A percentile compares a stretch with the other conserved stretches of the same genome.
Conservation (phyloP, 2,113 vertebrate species). For the Triplophysa rosa region DNA sequence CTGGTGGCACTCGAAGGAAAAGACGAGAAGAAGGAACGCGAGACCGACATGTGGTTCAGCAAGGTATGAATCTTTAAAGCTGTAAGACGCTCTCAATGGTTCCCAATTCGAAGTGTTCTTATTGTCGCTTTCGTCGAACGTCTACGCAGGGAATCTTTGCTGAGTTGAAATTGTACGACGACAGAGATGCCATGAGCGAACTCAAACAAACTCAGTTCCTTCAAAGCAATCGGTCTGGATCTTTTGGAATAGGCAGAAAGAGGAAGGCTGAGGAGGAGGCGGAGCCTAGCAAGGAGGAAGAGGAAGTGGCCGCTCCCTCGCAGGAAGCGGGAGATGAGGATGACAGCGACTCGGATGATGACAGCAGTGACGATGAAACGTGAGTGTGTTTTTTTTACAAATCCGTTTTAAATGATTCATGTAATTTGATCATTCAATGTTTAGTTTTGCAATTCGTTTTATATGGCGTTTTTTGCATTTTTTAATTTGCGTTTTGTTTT, state of each 20-base stretch:
- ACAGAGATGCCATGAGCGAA: conserved; percentile 81
- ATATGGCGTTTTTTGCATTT: no score
- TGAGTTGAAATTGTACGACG: conserved; percentile 81
- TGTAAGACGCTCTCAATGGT: no score
- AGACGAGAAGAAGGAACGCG: conserved; percentile 76
- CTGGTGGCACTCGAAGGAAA: conserved; percentile 86
- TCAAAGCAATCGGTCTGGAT: conserved; percentile 57
- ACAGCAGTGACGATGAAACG: conserved; percentile 81
- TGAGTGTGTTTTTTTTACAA: not conserved
- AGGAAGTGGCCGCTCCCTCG: conserved; percentile 49
- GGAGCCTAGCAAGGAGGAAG: not conserved
- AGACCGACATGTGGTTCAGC: conserved; percentile 89
- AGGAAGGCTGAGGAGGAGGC: conserved; percentile 57
- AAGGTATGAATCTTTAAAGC: conserved; percentile 76
- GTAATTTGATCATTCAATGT: no score
- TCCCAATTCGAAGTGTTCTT: not conserved
- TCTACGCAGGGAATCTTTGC: conserved; percentile 82
- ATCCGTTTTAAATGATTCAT: no score
- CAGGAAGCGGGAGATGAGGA: conserved; percentile 49
- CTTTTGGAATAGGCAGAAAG: conserved; percentile 68
- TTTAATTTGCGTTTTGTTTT: no score
- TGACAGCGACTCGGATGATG: conserved; percentile 72
- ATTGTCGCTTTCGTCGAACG: not conserved
- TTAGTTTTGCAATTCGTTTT: no score
- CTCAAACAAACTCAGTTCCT: conserved; percentile 82